Evolutionary conservation across 2,113 vertebrate genomes (phyloP).

Genomic region (Oxygymnocypris stewartii): DNA sequence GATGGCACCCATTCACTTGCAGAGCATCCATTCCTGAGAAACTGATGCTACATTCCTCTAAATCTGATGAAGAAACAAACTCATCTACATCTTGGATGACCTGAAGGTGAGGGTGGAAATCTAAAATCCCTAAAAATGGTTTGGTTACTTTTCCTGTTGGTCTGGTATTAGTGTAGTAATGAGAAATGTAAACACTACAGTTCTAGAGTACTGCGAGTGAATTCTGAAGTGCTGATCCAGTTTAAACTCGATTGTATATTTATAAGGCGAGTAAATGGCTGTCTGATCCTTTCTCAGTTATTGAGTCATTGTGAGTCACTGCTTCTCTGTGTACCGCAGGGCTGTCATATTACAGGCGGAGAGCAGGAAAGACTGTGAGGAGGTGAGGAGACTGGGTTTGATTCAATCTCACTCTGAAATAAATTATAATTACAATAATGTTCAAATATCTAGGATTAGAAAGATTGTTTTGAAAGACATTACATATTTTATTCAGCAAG

Average conservation of each 20-base stretch:
- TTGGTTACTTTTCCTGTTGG: neutral
- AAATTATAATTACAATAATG: neutral
- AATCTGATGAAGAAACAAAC: neutral
- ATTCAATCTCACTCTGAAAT: too few relatives aligned
- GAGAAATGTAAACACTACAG: neutral
- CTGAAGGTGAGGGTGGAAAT: neutral
- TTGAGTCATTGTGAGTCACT: neutral
- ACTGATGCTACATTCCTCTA: neutral
- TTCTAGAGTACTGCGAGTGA: neutral
- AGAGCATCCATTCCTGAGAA: too few relatives aligned
- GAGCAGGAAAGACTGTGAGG: slow-evolving; percentile 95
- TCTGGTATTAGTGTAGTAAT: neutral
- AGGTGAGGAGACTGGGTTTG: slow-evolving; percentile 74
- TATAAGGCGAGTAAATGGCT: neutral
- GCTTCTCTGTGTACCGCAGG: slow-evolving; percentile 68
- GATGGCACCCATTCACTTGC: neutral
- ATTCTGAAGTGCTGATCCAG: neutral
- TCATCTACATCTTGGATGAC: neutral
- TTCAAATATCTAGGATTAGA: neutral
- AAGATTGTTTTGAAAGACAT: neutral
- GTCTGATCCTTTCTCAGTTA: neutral
- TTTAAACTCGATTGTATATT: neutral
- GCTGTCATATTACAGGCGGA: slow-evolving; percentile 93
- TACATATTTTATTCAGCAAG: neutral
- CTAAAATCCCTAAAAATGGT: neutral